Evolutionary conservation across 2,797 vertebrate genomes (phyloP).

Genomic region (Melanogrammus aeglefinus): DNA sequence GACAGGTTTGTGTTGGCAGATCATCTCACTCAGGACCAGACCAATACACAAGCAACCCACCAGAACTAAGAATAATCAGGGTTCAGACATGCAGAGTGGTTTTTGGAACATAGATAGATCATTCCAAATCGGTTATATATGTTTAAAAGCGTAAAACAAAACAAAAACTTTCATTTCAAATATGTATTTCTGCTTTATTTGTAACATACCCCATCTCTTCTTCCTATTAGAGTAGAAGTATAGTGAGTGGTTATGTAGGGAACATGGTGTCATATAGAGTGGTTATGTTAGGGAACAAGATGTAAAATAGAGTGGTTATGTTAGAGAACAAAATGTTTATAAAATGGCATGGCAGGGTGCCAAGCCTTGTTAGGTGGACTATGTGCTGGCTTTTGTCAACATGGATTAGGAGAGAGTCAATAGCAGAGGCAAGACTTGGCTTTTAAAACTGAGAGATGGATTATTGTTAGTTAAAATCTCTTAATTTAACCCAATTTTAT

Average conservation of each 20-base stretch:
- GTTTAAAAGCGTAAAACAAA: neutral
- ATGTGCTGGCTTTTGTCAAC: neutral
- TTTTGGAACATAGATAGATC: neutral
- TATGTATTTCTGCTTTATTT: no score
- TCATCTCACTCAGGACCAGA: neutral
- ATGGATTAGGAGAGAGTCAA: neutral
- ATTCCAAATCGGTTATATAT: neutral
- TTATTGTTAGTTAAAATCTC: neutral
- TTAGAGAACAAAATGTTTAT: neutral
- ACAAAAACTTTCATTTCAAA: no score
- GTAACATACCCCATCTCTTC: no score
- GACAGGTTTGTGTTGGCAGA: neutral
- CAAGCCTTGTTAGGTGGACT: neutral
- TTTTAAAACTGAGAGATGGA: neutral
- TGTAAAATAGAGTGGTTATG: no score
- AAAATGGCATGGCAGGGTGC: neutral
- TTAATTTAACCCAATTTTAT: neutral
- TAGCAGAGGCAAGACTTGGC: neutral
- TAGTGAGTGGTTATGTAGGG: no score
- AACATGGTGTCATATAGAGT: neutral
- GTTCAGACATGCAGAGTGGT: neutral
- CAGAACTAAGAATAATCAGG: neutral
- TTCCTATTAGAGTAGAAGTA: no score
- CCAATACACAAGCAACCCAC: neutral
- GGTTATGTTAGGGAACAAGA: neutral